phyloP scores from a whole-genome alignment of 2,113 vertebrate genomes.

The Fregetta grallaria region DNA sequence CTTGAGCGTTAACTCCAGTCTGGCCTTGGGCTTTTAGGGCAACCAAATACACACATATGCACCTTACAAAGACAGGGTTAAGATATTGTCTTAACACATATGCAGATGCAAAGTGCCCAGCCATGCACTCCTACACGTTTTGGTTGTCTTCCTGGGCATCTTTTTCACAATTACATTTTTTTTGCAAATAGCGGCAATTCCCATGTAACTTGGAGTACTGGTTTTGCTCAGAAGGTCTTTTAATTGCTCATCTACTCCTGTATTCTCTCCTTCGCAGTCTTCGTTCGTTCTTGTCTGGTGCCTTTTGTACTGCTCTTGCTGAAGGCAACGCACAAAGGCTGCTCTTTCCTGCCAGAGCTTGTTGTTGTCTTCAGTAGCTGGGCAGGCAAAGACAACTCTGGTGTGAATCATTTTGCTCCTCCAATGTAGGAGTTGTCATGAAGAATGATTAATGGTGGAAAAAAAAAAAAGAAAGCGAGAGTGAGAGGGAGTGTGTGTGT shows the following conservation, averaged over 20 bases:
- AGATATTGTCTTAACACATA: background rate
- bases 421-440: constrained; percentile 20
- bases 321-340: background rate
- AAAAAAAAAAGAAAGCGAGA: background rate
- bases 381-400: constrained; percentile 59
- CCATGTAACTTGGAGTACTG: background rate
- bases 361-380: constrained; percentile 44
- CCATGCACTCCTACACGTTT: background rate
- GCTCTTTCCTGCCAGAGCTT: constrained; percentile 65
- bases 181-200: background rate
- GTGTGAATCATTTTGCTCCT: constrained; percentile 59
- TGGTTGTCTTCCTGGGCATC: background rate
- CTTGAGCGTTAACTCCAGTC: background rate
- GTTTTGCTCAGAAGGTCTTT: background rate
- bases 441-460: constrained; percentile 37
- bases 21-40: background rate
- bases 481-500: constrained; percentile 1
- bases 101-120: background rate
- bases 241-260: background rate
- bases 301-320: background rate
- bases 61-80: background rate
- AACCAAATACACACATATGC: background rate
- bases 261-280: background rate
- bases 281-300: background rate
- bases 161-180: background rate